Evolutionary conservation across 2,888 invertebrate genomes (phyloP).

Genomic region (Fragum fragum): DNA sequence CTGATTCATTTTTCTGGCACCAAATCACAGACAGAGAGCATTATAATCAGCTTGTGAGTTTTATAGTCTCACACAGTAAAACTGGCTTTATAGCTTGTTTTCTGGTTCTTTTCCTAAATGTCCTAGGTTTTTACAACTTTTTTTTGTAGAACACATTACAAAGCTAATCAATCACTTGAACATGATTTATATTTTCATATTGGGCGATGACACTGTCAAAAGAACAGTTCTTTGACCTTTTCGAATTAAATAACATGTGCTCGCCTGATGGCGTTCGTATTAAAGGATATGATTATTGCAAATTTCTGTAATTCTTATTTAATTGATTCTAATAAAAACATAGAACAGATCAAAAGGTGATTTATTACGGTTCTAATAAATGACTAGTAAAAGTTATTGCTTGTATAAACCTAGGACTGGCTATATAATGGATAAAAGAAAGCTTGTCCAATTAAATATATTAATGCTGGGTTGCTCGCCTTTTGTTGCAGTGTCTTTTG

Average conservation of each 20-base stretch:
- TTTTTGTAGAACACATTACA: no score
- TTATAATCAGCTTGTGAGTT: not conserved
- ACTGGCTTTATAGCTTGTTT: not conserved
- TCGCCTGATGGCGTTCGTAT: constrained; percentile 12
- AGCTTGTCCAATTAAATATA: not conserved
- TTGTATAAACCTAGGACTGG: constrained; percentile 4
- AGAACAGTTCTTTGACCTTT: not conserved
- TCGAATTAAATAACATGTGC: constrained; percentile 15
- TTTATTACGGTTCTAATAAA: constrained; percentile 33
- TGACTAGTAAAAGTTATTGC: constrained; percentile 8
- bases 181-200: no score
- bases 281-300: constrained; percentile 14
- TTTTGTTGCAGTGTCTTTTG: not conserved
- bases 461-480: not conserved
- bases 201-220: no score
- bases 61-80: not conserved
- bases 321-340: constrained; percentile 52
- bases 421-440: constrained; percentile 7
- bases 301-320: constrained; percentile 46
- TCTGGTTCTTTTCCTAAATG: no score
- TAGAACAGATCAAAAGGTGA: constrained; percentile 45
- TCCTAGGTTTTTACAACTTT: no score
- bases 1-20: constrained; percentile 20
- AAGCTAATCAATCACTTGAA: no score
- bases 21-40: not conserved